Evolutionary conservation across 2,113 vertebrate genomes (phyloP), one percentile per base, ranked within the genome.

Genomic region (Melanotaenia duboulayi): DNA sequence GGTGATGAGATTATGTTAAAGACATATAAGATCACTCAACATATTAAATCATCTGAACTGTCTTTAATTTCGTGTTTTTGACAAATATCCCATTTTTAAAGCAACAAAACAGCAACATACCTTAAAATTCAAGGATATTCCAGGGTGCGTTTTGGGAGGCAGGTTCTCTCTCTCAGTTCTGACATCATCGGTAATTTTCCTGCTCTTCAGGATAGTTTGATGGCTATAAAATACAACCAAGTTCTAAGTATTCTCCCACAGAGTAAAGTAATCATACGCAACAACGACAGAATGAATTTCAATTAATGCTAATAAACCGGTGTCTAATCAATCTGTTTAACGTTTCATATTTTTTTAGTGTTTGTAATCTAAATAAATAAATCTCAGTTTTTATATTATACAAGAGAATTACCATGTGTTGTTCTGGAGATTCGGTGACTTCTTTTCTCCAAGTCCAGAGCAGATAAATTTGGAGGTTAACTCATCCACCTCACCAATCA

Each of bases 401-500:
- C 16, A 50, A 50, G 25, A 51, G 3, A 19, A 50, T 78, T 91
- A 89, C 86, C 60, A 11, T 23, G 81, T 40, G 70, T 73, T 87
- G 73, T 85, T 89, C 57, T 84, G 85, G 48, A 85, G 79, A 61
- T 69, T 83, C 8, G 56, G 68, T 0, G 73, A 7, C 71, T 88
- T 93, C 73, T 85, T 93, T 35, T 93, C 90, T 39, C 67, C 92
- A 11, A 87, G 32, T 44, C 91, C 90, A 0, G 93, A 83, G 75
- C 71, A 85, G 86, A 95, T 92, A 73, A 94, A 87, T 62, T 91
- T 93, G 71, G 91, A 91, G 52, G 73, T 92, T 66, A 93, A 72
- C 59, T 93, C 93, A 24, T 93, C 92, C 85, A 88, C 67, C 72
- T 94, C 94, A n/a, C 91, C 93, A 7, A 95, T 94, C 40, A 93